Evolutionary conservation across 2,113 vertebrate genomes (phyloP).

Genomic region (Passer montanus): DNA sequence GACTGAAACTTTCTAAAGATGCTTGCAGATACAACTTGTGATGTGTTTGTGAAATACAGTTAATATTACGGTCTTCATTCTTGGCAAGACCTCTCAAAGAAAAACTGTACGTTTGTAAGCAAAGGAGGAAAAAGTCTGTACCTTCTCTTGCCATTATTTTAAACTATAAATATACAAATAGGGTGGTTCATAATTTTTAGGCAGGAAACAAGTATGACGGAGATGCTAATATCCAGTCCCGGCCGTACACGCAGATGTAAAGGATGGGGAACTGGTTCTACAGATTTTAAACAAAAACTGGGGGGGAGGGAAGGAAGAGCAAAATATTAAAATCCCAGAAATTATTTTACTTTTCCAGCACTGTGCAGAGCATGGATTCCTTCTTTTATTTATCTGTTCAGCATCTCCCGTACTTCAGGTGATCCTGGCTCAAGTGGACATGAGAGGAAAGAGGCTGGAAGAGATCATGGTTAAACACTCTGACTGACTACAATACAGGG

Average conservation of each 20-base stretch:
- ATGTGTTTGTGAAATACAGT: background rate
- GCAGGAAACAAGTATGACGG: background rate
- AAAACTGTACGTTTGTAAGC: background rate
- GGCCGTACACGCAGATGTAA: background rate
- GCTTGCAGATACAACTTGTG: background rate
- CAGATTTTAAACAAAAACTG: slow-evolving; percentile 36
- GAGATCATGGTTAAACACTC: background rate
- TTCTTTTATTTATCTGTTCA: background rate
- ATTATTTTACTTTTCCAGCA: background rate
- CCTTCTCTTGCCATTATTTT: background rate
- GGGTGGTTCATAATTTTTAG: background rate
- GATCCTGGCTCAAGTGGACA: background rate
- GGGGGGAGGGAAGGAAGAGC: background rate
- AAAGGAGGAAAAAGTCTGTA: background rate
- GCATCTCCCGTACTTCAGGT: background rate
- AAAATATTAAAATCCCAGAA: background rate
- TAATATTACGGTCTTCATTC: background rate
- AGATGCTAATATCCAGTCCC: background rate
- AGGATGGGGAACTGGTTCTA: slow-evolving; percentile 2
- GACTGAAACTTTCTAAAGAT: background rate
- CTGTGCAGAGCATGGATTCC: background rate
- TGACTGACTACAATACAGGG: background rate
- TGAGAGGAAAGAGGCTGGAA: background rate
- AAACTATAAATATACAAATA: background rate
- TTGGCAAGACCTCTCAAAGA: background rate